These are phyloP conservation scores for Apoderus coryli DNA, from an alignment of 2,888 invertebrate genomes.

Conservation along the genomic window DNA sequence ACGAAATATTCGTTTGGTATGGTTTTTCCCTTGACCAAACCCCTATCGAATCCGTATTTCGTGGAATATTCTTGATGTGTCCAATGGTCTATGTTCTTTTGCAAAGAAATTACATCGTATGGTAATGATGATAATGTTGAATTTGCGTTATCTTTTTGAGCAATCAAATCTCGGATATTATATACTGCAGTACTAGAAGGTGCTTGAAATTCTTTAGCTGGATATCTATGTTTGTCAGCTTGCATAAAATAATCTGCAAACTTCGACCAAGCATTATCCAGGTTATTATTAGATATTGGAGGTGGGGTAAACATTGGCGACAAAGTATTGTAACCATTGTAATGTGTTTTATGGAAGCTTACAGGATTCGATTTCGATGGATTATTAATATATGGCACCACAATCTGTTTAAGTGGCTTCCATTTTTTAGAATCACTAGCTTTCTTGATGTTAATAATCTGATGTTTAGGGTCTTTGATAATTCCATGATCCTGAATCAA, in stretches of 20 bases:
- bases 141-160: slow-evolving; percentile 23
- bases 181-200: slow-evolving; percentile 30
- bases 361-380: too few relatives aligned
- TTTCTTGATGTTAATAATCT: slow-evolving; percentile 16
- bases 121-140: slow-evolving; percentile 34
- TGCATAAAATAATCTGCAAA: too few relatives aligned
- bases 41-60: too few relatives aligned
- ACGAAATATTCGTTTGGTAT: slow-evolving; percentile 67
- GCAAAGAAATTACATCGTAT: slow-evolving; percentile 58
- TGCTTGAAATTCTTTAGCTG: too few relatives aligned
- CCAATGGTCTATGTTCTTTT: slow-evolving; percentile 76
- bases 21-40: slow-evolving; percentile 53
- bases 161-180: slow-evolving; percentile 38
- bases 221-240: too few relatives aligned
- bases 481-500: slow-evolving; percentile 19
- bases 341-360: too few relatives aligned
- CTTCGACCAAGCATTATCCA: too few relatives aligned
- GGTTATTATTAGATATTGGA: slow-evolving; percentile 23
- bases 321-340: slow-evolving; percentile 28
- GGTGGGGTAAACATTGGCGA: slow-evolving; percentile 26
- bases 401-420: too few relatives aligned
- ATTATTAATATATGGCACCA: too few relatives aligned
- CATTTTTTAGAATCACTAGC: too few relatives aligned
- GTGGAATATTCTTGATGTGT: slow-evolving; percentile 53
- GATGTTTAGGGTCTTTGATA: slow-evolving; percentile 11